These are phyloP conservation scores for Myxocyprinus asiaticus DNA, from an alignment of 2,113 vertebrate genomes.

Conservation along the genomic window DNA sequence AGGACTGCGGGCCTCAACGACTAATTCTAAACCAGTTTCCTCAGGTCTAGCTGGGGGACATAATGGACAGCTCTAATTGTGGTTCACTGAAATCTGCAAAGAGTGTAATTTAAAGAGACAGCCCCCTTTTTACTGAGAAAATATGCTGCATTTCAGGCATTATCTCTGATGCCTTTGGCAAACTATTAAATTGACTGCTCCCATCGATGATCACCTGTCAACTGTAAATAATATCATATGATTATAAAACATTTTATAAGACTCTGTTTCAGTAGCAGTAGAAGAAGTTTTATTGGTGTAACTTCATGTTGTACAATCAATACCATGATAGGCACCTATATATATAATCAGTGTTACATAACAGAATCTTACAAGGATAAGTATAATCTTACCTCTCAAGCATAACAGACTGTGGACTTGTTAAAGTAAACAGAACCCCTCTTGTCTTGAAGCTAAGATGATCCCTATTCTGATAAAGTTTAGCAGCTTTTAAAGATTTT, in stretches of 20 bases:
- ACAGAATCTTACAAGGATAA: too few species aligned
- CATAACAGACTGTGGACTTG: too few species aligned
- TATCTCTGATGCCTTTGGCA: background rate
- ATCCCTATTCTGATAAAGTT: too few species aligned
- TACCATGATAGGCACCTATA: too few species aligned
- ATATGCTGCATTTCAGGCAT: background rate
- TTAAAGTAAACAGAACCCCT: too few species aligned
- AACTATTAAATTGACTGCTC: background rate
- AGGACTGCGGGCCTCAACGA: background rate
- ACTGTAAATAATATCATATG: background rate
- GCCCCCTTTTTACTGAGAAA: background rate
- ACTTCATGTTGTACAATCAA: background rate
- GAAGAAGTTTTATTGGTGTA: conserved; percentile 4
- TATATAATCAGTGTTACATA: too few species aligned
- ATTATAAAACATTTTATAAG: background rate
- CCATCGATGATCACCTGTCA: background rate
- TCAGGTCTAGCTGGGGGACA: background rate
- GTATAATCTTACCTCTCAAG: too few species aligned
- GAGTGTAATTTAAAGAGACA: background rate
- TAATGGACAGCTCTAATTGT: background rate
- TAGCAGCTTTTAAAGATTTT: too few species aligned
- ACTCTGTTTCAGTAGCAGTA: background rate
- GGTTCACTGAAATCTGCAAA: background rate
- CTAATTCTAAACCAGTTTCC: background rate
- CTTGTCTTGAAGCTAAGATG: too few species aligned